Base-by-base conservation (phyloP, 1,140 invertebrate species). In the Bombus difficillimus region DNA sequence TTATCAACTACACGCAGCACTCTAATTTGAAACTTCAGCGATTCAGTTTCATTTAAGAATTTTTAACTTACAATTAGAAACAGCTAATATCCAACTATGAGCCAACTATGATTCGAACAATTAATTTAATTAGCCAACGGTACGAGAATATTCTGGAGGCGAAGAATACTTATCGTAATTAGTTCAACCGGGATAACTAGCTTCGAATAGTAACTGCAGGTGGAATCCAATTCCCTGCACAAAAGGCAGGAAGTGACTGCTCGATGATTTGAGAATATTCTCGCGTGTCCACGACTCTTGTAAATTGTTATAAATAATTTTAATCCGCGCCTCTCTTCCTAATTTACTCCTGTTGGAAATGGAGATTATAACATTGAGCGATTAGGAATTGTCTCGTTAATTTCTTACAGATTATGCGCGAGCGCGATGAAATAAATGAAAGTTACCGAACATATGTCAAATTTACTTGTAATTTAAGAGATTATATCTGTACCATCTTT, bases 191-290 rank as follows among this genome's bases (percentile, higher is more conserved):
- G 37, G 47, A 41, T 72, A 62, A 57, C 68, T 53, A 53, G 18
- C 47, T 53, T 6, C 47, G 47, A 53, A 53, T 53, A 53, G 47
- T 22, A 8, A 53, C 47, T 53, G 28, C 22, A 64, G 66, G 47
- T n/a, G 39, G 57, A 39, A 77, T 41, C 6, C 15, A 41, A 64
- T 41, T 62, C 37, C 34, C 37, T 57, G 28, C 28, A 62, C 25
- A 62, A 62, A 62, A 41, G 34, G 37, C 75, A 39, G 75, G 57
- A 77, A 77, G 37, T 25, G 18, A 0, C 25, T 22, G 10, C 10
- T 77, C 25, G n/a, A 72, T 59, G 32, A 71, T 69, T 80, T 39
- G 64, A 59, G 79, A 81, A 81, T n/a, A n/a, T 78, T 78, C 76
- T 78, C 76, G 76, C 43, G 78, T 39, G 57, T 28, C 37, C 37